Evolutionary conservation across 1,140 invertebrate species (phyloP).

Genomic region (Acromyrmex charruanus): DNA sequence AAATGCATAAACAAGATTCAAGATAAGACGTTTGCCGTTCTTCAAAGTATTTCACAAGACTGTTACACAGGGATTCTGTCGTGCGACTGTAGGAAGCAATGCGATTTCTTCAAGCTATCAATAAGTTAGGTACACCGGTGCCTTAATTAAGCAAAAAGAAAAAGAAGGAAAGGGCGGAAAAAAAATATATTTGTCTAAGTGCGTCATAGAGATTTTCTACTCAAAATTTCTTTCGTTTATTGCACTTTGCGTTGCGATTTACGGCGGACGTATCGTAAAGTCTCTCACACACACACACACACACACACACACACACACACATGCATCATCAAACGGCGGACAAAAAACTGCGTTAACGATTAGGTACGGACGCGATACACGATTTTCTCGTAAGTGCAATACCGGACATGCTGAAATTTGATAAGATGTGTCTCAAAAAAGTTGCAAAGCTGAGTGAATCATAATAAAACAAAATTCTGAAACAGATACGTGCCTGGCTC

Average conservation of each 20-base stretch:
- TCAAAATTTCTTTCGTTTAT: conserved; percentile 42
- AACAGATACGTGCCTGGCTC: neutral
- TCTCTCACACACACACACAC: neutral
- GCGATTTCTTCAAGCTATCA: conserved; percentile 64
- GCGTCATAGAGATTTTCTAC: conserved; percentile 53
- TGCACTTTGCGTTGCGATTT: conserved; percentile 36
- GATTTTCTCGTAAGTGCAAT: conserved; percentile 43
- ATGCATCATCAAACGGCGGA: neutral
- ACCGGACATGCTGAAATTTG: neutral
- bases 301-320: too few species aligned
- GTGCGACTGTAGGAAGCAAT: conserved; percentile 55
- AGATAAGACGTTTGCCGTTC: conserved; percentile 21
- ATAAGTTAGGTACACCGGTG: conserved; percentile 58
- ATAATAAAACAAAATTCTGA: conserved; percentile 31
- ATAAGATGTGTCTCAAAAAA: neutral
- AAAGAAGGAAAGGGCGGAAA: neutral
- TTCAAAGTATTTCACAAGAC: conserved; percentile 56
- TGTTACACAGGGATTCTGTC: conserved; percentile 53
- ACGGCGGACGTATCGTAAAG: conserved; percentile 1
- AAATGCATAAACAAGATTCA: conserved; percentile 25
- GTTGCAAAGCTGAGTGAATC: conserved; percentile 40
- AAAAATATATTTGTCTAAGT: conserved; percentile 45
- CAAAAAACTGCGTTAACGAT: neutral
- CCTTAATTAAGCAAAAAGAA: conserved; percentile 31
- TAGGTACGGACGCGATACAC: neutral